Conservation (phyloP, 1,140 invertebrate genomes). For the Vanessa tameamea region DNA sequence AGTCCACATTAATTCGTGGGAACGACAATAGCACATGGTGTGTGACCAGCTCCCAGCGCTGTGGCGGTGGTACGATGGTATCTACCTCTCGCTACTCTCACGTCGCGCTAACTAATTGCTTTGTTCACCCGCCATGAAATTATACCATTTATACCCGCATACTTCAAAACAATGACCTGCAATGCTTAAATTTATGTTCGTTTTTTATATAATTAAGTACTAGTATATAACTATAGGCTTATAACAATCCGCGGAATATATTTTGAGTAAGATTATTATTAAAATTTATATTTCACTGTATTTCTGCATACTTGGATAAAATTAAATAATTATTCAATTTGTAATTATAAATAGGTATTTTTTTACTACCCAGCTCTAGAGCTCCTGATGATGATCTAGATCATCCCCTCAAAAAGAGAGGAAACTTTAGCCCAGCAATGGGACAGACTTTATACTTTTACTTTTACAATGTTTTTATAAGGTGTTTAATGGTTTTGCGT, state of each 20-base stretch:
- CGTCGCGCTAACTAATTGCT: constrained; percentile 67
- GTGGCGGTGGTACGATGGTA: constrained; percentile 33
- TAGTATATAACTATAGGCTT: background rate
- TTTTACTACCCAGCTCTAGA: no score
- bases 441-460: no score
- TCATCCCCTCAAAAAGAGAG: no score
- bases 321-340: no score
- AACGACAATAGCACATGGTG: constrained; percentile 40
- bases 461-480: no score
- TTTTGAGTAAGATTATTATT: background rate
- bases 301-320: background rate
- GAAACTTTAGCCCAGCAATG: no score
- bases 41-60: constrained; percentile 46
- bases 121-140: constrained; percentile 64
- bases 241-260: no score
- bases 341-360: no score
- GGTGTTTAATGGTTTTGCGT: no score
- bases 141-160: constrained; percentile 61
- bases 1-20: constrained; percentile 27
- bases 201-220: constrained; percentile 23
- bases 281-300: background rate
- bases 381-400: no score
- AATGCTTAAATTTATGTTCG: constrained; percentile 35
- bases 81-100: constrained; percentile 57
- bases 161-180: constrained; percentile 57